Conservation (phyloP, 1,140 invertebrate genomes). For the Anthonomus grandis region DNA sequence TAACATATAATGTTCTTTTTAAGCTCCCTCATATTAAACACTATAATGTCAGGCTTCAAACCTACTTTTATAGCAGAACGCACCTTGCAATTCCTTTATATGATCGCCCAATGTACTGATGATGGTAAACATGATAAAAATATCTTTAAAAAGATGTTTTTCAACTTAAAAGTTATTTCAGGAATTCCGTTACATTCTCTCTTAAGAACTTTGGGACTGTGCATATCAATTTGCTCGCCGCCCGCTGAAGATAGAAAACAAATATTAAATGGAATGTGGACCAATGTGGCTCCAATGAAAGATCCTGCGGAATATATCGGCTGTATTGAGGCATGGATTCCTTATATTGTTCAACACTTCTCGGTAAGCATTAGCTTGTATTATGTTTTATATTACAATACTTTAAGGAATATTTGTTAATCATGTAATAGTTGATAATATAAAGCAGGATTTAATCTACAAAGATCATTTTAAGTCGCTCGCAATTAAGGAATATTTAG, state of each 20-base stretch:
- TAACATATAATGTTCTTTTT: slow-evolving; percentile 35
- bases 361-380: slow-evolving; percentile 65
- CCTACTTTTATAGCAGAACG: slow-evolving; percentile 71
- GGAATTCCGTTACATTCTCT: slow-evolving; percentile 57
- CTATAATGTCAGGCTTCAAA: slow-evolving; percentile 78
- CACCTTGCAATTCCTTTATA: slow-evolving; percentile 70
- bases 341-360: slow-evolving; percentile 83
- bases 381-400: too few relatives aligned
- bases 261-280: slow-evolving; percentile 76
- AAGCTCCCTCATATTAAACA: slow-evolving; percentile 81
- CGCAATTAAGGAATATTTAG: too few relatives aligned
- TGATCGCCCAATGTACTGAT: slow-evolving; percentile 64
- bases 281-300: slow-evolving; percentile 70
- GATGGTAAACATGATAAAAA: slow-evolving; percentile 53
- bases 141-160: too few relatives aligned
- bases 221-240: slow-evolving; percentile 65
- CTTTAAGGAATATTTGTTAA: too few relatives aligned
- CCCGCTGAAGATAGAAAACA: slow-evolving; percentile 62
- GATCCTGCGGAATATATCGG: slow-evolving; percentile 72
- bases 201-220: slow-evolving; percentile 66
- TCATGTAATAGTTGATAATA: too few relatives aligned
- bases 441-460: too few relatives aligned
- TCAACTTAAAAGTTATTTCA: too few relatives aligned
- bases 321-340: slow-evolving; percentile 86
- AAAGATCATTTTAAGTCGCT: too few relatives aligned